Percentiles rank a stretch among this genome's conserved stretches.
These are phyloP conservation scores for Dryobates pubescens DNA, from an alignment of 2,797 vertebrate species.

Conservation along the genomic window DNA sequence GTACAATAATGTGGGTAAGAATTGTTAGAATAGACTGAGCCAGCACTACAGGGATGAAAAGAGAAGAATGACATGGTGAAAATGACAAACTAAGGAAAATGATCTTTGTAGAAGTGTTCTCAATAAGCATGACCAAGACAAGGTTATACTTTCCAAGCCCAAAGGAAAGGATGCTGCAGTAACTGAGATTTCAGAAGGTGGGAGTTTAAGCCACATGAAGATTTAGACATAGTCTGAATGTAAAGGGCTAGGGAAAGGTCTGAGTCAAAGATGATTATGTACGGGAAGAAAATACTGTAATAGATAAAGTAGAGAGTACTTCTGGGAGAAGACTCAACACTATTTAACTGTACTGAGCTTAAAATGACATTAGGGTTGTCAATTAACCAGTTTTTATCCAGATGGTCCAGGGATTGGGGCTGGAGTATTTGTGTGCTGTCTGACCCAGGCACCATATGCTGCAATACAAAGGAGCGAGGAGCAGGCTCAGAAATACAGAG, in stretches of 20 bases:
- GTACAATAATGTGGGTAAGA: not conserved
- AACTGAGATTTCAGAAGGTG: constrained; percentile 53
- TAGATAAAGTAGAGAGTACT: constrained; percentile 30
- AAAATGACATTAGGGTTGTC: constrained; percentile 44
- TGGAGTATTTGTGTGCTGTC: not conserved
- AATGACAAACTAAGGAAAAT: constrained; percentile 51
- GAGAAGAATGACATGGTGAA: not conserved
- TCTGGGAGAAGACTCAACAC: constrained; percentile 22
- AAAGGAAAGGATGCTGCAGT: constrained; percentile 29
- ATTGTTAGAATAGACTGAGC: constrained; percentile 9
- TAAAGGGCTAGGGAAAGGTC: constrained; percentile 44
- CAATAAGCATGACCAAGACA: constrained; percentile 1
- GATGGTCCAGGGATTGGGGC: constrained; percentile 43
- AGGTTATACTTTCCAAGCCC: constrained; percentile 61
- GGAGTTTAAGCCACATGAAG: not conserved
- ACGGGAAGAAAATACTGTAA: not conserved
- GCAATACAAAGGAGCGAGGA: not conserved
- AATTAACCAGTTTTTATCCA: constrained; percentile 63
- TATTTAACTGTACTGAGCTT: constrained; percentile 26
- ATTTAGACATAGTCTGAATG: constrained; percentile 24
- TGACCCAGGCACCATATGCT: not conserved
- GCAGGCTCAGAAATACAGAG: not conserved
- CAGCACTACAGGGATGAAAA: not conserved
- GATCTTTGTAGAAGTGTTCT: not conserved
- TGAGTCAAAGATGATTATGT: constrained; percentile 55